phyloP scores from a whole-genome alignment of 2,113 vertebrate genomes.

The Falcunculus frontatus region DNA sequence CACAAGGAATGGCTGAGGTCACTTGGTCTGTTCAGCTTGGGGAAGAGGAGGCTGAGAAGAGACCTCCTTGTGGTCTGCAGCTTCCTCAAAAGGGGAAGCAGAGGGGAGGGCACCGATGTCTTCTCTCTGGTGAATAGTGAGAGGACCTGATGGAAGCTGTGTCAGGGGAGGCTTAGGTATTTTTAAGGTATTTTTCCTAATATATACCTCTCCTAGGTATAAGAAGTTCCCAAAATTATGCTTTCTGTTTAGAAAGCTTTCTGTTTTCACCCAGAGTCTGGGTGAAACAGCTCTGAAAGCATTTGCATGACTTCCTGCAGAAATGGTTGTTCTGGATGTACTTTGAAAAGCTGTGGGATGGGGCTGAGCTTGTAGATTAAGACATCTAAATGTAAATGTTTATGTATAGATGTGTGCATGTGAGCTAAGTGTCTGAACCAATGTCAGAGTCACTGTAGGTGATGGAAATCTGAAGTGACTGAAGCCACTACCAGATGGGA shows the following conservation, averaged over 20 bases:
- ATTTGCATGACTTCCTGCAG: neutral
- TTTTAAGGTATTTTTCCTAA: neutral
- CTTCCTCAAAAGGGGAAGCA: neutral
- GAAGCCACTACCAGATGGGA: neutral
- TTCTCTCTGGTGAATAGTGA: neutral
- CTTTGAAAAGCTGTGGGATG: neutral
- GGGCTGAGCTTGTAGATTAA: neutral
- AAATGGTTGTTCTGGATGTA: neutral
- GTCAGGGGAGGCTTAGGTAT: neutral
- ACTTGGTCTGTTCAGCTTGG: neutral
- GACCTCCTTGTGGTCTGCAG: neutral
- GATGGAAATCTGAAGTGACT: neutral
- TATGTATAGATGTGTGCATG: neutral
- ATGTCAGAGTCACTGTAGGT: neutral
- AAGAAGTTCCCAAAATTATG: neutral
- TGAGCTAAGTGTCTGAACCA: neutral
- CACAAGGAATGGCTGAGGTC: neutral
- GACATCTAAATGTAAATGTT: neutral
- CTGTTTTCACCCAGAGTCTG: neutral
- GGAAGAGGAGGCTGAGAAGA: neutral
- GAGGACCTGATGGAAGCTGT: neutral
- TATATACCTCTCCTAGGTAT: neutral
- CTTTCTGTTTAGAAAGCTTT: neutral
- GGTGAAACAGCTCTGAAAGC: neutral
- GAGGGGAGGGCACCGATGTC: neutral